Evolutionary conservation across 2,797 vertebrate genomes (phyloP).

Genomic region (Leuciscus waleckii): DNA sequence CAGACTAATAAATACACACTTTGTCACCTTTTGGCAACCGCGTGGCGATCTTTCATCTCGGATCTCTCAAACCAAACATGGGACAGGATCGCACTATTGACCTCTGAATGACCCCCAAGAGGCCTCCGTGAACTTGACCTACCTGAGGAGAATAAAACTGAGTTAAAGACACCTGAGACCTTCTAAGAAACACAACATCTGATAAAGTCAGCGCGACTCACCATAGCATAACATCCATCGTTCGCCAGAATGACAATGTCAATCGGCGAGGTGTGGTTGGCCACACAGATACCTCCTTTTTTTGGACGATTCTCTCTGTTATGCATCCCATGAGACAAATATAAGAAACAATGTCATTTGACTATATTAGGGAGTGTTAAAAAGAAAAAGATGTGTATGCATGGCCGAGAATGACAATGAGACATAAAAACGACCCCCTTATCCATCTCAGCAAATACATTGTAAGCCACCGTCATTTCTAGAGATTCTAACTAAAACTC

Average conservation of each 20-base stretch:
- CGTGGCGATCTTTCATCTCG: constrained; percentile 91
- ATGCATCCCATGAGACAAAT: constrained; percentile 45
- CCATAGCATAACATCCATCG: constrained; percentile 97
- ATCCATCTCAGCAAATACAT: neutral
- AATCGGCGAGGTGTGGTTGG: constrained; percentile 96
- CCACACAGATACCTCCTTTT: constrained; percentile 96
- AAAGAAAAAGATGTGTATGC: neutral
- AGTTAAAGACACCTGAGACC: constrained; percentile 13
- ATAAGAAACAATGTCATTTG: constrained; percentile 8
- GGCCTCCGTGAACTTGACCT: constrained; percentile 91
- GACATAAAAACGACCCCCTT: neutral
- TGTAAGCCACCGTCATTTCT: neutral
- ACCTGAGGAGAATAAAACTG: constrained; percentile 76
- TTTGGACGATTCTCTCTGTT: constrained; percentile 89
- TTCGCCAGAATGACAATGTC: constrained; percentile 93
- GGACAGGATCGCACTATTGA: constrained; percentile 91
- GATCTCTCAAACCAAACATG: constrained; percentile 98
- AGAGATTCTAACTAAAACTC: neutral
- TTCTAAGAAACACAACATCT: neutral
- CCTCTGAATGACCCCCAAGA: constrained; percentile 93
- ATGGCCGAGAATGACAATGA: neutral
- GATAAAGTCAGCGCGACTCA: constrained; percentile 68
- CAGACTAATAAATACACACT: neutral
- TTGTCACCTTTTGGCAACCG: constrained; percentile 89
- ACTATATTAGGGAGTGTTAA: constrained; percentile 1